Percentiles rank a stretch among this genome's conserved stretches.
These are phyloP conservation scores for Halcyon malimbica DNA, from an alignment of 2,113 vertebrate species.

Conservation along the genomic window DNA sequence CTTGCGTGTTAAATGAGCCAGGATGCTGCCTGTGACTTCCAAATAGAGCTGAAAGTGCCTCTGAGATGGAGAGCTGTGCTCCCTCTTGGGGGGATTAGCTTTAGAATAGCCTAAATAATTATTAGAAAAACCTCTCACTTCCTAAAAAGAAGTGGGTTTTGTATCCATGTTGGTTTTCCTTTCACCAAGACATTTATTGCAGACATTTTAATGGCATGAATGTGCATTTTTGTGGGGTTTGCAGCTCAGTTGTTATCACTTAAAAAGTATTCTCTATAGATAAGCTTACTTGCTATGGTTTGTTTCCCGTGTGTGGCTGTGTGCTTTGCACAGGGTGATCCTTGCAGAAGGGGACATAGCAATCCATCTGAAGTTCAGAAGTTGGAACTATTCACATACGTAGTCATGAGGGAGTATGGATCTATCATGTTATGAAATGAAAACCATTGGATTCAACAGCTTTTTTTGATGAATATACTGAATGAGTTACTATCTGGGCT, in stretches of 20 bases:
- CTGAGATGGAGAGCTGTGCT: neutral
- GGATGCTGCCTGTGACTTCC: neutral
- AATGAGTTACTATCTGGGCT: slow-evolving; percentile 10
- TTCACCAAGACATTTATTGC: neutral
- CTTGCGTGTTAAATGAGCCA: neutral
- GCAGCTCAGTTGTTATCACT: neutral
- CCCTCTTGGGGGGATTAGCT: neutral
- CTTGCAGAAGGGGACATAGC: neutral
- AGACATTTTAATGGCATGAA: neutral
- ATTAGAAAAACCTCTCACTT: neutral
- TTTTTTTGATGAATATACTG: neutral
- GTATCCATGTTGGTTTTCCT: neutral
- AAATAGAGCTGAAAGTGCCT: neutral
- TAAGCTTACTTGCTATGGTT: neutral
- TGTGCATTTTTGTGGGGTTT: neutral
- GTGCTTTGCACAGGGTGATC: neutral
- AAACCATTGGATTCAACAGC: neutral
- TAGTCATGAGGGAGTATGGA: neutral
- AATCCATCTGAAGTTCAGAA: neutral
- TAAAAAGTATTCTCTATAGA: neutral
- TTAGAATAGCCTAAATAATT: neutral
- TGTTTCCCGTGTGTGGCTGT: neutral
- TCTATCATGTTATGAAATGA: slow-evolving; percentile 6
- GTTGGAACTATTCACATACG: neutral
- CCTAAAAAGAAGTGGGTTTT: neutral